These are phyloP conservation scores for Meles meles DNA, from an alignment of 2,113 vertebrate genomes.

Conservation along the genomic window DNA sequence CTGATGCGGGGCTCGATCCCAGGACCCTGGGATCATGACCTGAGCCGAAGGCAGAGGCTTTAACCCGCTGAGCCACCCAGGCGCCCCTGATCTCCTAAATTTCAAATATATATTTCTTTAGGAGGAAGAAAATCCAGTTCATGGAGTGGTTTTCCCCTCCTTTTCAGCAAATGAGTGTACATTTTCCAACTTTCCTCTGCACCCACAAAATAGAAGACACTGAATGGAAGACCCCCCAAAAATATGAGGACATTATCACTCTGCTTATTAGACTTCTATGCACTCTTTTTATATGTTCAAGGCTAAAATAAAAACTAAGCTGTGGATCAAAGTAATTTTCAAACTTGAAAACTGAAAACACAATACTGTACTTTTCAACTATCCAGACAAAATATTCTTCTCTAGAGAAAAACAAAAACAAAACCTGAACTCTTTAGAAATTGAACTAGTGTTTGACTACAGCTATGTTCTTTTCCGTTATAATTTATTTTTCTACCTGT, in stretches of 20 bases:
- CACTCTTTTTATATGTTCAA: background rate
- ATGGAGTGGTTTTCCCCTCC: background rate
- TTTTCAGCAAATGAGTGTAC: background rate
- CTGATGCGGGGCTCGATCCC: too few relatives aligned
- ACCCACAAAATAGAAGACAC: background rate
- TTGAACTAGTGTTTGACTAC: background rate
- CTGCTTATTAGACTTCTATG: background rate
- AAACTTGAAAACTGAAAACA: conserved; percentile 41
- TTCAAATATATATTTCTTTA: background rate
- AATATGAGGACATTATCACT: background rate
- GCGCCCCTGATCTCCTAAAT: background rate
- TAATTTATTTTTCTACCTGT: background rate
- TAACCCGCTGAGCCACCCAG: too few relatives aligned
- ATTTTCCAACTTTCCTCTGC: background rate
- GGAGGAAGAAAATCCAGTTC: background rate
- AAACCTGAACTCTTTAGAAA: background rate
- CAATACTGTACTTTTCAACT: conserved; percentile 42
- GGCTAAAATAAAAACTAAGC: conserved; percentile 33
- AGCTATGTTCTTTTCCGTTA: background rate
- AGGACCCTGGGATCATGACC: too few relatives aligned
- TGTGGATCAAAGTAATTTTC: conserved; percentile 49
- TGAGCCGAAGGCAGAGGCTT: too few relatives aligned
- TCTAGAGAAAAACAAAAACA: background rate
- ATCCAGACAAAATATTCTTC: conserved; percentile 1
- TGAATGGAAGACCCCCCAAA: background rate